These are phyloP conservation scores for Teleogryllus occipitalis DNA, from an alignment of 1,140 invertebrate species.

Conservation along the genomic window DNA sequence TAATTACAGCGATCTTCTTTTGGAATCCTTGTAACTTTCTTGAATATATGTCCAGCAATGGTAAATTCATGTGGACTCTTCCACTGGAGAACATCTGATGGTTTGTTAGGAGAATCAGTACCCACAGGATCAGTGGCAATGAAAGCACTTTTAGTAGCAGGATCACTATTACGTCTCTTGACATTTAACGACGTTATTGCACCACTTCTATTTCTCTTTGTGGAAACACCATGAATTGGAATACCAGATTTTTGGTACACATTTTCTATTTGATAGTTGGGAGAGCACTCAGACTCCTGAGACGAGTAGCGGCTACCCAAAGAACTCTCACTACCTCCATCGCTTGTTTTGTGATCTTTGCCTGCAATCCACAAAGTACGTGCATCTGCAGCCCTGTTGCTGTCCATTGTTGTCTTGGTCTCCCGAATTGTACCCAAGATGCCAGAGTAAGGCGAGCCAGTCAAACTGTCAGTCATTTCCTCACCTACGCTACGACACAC, in stretches of 20 bases:
- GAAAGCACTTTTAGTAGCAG: conserved; percentile 44
- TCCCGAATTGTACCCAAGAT: conserved; percentile 34
- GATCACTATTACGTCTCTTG: conserved; percentile 61
- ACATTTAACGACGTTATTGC: conserved; percentile 37
- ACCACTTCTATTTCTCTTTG: conserved; percentile 24
- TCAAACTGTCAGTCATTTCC: conserved; percentile 32
- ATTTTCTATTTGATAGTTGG: neutral
- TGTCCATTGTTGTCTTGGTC: neutral
- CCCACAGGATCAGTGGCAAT: conserved; percentile 8
- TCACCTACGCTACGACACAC: conserved; percentile 35
- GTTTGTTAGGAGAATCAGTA: neutral
- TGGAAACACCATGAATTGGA: neutral
- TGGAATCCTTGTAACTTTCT: conserved; percentile 58
- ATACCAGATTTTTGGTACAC: conserved; percentile 9
- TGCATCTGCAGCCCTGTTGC: conserved; percentile 2
- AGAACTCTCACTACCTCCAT: conserved; percentile 18
- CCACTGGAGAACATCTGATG: conserved; percentile 36
- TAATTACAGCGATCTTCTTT: conserved; percentile 70
- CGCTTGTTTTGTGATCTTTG: conserved; percentile 11
- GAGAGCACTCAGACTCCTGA: conserved; percentile 14
- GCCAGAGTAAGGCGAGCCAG: conserved; percentile 28
- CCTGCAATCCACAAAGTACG: conserved; percentile 6
- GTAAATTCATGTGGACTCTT: conserved; percentile 50
- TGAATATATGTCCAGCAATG: conserved; percentile 61
- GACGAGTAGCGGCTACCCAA: conserved; percentile 9